Evolutionary conservation across 2,888 invertebrate species (phyloP).

Genomic region (Capitulum mitella): DNA sequence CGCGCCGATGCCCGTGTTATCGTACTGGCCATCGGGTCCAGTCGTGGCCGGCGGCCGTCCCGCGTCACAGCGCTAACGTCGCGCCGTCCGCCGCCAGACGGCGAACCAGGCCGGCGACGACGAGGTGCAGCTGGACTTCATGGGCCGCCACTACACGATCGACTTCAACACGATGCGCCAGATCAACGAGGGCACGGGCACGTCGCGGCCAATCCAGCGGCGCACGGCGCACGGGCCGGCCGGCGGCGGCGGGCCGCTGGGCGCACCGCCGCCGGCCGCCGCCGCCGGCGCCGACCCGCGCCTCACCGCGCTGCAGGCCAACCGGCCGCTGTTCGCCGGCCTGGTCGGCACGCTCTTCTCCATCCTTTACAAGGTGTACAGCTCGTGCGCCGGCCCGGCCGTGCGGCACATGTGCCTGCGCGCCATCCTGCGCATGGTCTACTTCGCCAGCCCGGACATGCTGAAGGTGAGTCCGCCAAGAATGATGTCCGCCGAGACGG

Average conservation of each 20-base stretch:
- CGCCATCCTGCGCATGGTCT: slow-evolving; percentile 91
- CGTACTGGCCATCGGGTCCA: too few relatives aligned
- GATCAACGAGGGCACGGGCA: slow-evolving; percentile 96
- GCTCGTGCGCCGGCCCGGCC: slow-evolving; percentile 94
- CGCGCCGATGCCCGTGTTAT: too few relatives aligned
- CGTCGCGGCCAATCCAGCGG: slow-evolving; percentile 83
- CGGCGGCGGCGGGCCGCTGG: slow-evolving; percentile 9
- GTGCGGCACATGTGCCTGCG: slow-evolving; percentile 94
- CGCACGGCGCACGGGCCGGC: slow-evolving; percentile 29
- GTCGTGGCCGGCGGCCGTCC: too few relatives aligned
- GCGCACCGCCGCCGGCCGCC: slow-evolving; percentile 35
- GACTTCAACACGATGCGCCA: slow-evolving; percentile 97
- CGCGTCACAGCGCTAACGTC: too few relatives aligned
- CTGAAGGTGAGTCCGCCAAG: slow-evolving; percentile 50
- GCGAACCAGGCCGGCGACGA: slow-evolving; percentile 91
- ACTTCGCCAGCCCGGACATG: slow-evolving; percentile 81
- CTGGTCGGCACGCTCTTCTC: slow-evolving; percentile 52
- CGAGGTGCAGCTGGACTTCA: slow-evolving; percentile 83
- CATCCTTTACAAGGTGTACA: slow-evolving; percentile 60
- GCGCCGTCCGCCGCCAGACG: too few relatives aligned
- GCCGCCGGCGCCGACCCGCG: slow-evolving; percentile 52
- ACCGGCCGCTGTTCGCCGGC: slow-evolving; percentile 60
- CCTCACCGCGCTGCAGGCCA: slow-evolving; percentile 61
- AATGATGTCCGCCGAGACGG: too few relatives aligned
- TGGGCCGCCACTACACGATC: slow-evolving; percentile 89